Percentiles rank a stretch among this genome's conserved stretches.
Conservation (phyloP, 2,113 vertebrate species). For the Stomatorhinus ivindoensis region DNA sequence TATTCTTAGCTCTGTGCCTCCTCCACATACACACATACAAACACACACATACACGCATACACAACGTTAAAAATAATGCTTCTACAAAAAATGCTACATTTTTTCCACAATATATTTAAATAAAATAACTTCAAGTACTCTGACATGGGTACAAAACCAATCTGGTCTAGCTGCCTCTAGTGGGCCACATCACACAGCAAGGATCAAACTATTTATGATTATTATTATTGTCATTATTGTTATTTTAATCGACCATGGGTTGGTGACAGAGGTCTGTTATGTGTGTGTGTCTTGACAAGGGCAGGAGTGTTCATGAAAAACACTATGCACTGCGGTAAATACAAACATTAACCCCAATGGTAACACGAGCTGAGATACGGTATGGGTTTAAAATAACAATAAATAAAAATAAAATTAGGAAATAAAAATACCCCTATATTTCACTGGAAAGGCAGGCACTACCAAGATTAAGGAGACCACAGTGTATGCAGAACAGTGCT, state of each 20-base stretch:
- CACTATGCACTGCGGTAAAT: slow-evolving; percentile 67
- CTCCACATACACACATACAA: slow-evolving; percentile 34
- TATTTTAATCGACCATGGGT: neutral
- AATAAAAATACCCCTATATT: slow-evolving; percentile 91
- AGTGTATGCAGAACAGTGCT: slow-evolving; percentile 99
- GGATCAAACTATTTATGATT: slow-evolving; percentile 94
- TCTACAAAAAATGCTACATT: slow-evolving; percentile 98
- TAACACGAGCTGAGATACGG: slow-evolving; percentile 75
- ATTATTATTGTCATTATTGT: slow-evolving; percentile 47
- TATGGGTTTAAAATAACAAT: slow-evolving; percentile 84
- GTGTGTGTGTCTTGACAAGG: slow-evolving; percentile 81
- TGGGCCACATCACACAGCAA: slow-evolving; percentile 92
- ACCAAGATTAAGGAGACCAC: slow-evolving; percentile 99
- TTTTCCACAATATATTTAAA: slow-evolving; percentile 96
- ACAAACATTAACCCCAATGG: slow-evolving; percentile 60
- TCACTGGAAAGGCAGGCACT: slow-evolving; percentile 99
- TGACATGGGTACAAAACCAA: slow-evolving; percentile 97
- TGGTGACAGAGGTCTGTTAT: slow-evolving; percentile 51
- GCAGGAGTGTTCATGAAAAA: slow-evolving; percentile 72
- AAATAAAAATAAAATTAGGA: slow-evolving; percentile 72
- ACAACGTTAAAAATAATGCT: slow-evolving; percentile 95
- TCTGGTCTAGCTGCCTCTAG: slow-evolving; percentile 88
- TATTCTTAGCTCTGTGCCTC: slow-evolving; percentile 97
- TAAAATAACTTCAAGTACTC: slow-evolving; percentile 99
- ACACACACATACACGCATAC: slow-evolving; percentile 18